phyloP scores from a whole-genome alignment of 92 coral and sea anemone genomes.

The Phenganax subtilis region DNA sequence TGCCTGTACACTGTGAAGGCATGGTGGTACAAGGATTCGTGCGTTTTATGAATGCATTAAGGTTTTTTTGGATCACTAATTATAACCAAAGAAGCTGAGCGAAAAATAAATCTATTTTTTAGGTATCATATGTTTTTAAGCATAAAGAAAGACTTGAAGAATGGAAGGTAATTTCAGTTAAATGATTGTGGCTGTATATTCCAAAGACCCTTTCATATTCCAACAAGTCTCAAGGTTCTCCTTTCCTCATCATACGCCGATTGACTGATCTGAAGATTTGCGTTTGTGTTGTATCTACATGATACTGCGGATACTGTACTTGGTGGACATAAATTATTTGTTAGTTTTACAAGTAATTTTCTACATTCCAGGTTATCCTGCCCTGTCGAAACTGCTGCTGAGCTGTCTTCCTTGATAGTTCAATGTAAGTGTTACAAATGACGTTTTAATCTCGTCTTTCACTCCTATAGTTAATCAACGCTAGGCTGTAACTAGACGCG shows the following conservation, averaged over 20 bases:
- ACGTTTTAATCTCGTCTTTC: neutral
- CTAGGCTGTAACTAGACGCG: neutral
- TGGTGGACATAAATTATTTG: neutral
- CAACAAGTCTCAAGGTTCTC: neutral
- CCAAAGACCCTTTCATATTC: neutral
- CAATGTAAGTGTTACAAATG: constrained; percentile 58
- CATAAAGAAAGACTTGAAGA: constrained; percentile 76
- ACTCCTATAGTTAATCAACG: neutral
- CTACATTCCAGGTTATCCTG: constrained; percentile 64
- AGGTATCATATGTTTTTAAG: constrained; percentile 86
- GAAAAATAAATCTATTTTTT: neutral
- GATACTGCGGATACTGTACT: too few relatives aligned
- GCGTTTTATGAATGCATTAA: neutral
- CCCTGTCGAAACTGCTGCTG: constrained; percentile 96
- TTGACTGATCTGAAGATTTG: too few relatives aligned
- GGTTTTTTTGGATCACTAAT: neutral
- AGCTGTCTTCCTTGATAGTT: constrained; percentile 78
- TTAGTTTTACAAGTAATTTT: neutral
- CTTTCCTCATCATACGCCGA: too few relatives aligned
- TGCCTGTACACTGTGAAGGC: too few relatives aligned
- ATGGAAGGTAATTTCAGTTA: constrained; percentile 66
- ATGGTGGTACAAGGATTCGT: too few relatives aligned
- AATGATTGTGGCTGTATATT: neutral
- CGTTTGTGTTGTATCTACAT: neutral
- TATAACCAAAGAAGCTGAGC: neutral